These are phyloP conservation scores for Holothuria glaberrima DNA, from an alignment of 35 echinoderm and acorn worm species.

Conservation along the genomic window DNA sequence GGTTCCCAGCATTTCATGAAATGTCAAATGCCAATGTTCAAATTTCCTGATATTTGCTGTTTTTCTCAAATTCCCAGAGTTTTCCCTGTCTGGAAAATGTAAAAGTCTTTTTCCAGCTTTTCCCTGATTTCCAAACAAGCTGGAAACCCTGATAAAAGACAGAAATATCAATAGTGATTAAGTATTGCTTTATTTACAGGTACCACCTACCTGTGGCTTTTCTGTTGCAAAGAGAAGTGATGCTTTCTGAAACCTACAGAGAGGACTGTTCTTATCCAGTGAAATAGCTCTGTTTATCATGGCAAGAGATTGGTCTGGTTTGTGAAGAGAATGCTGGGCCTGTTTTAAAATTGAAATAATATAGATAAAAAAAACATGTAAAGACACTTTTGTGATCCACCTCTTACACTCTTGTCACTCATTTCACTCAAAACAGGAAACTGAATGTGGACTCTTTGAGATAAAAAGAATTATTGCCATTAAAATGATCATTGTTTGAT, in stretches of 20 bases:
- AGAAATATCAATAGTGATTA: too few relatives aligned
- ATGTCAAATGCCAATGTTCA: too few relatives aligned
- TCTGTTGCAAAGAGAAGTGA: slow-evolving; percentile 96
- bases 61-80: too few relatives aligned
- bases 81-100: too few relatives aligned
- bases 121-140: too few relatives aligned
- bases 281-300: slow-evolving; percentile 76
- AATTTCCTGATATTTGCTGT: too few relatives aligned
- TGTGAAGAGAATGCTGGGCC: slow-evolving; percentile 95
- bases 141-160: too few relatives aligned
- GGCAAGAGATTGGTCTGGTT: slow-evolving; percentile 79
- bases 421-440: neutral
- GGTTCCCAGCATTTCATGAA: too few relatives aligned
- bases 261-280: slow-evolving; percentile 78
- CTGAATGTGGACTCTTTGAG: neutral
- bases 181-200: too few relatives aligned
- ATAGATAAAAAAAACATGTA: neutral
- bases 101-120: too few relatives aligned
- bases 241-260: slow-evolving; percentile 96
- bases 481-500: too few relatives aligned
- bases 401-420: neutral
- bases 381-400: neutral
- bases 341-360: neutral
- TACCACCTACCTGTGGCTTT: slow-evolving; percentile 78
- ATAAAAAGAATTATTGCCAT: neutral